Conservation (phyloP, 2,797 vertebrate species). For the Discoglossus pictus region DNA sequence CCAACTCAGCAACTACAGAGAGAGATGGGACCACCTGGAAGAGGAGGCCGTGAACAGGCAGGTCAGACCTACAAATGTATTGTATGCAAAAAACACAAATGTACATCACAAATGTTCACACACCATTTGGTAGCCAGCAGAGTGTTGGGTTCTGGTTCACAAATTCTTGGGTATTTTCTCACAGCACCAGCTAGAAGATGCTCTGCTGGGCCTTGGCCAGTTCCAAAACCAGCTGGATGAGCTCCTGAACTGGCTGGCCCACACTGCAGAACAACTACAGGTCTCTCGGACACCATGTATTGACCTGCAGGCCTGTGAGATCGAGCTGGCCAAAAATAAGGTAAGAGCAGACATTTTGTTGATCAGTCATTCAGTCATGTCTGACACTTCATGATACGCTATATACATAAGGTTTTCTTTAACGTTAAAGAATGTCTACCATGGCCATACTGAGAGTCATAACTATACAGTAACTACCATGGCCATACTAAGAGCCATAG, state of each 20-base stretch:
- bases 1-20: constrained; percentile 72
- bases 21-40: constrained; percentile 83
- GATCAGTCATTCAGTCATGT: too few relatives aligned
- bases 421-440: too few relatives aligned
- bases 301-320: constrained; percentile 87
- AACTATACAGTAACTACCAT: too few relatives aligned
- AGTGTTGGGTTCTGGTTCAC: neutral
- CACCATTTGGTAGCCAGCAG: neutral
- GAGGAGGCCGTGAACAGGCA: constrained; percentile 81
- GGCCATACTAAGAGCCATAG: too few relatives aligned
- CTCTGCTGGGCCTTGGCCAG: constrained; percentile 84
- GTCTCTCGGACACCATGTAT: constrained; percentile 68
- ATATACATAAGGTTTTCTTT: too few relatives aligned
- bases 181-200: constrained; percentile 85
- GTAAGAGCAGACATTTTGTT: constrained; percentile 65
- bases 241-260: constrained; percentile 80
- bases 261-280: constrained; percentile 77
- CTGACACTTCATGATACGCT: too few relatives aligned
- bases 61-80: constrained; percentile 60
- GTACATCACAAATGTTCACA: too few relatives aligned
- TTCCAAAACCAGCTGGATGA: constrained; percentile 88
- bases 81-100: too few relatives aligned
- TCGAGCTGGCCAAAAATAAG: constrained; percentile 90
- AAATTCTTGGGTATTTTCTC: neutral
- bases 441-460: too few relatives aligned